These are phyloP conservation scores for Orchestes rusci DNA, from an alignment of 2,888 invertebrate genomes.

Conservation along the genomic window DNA sequence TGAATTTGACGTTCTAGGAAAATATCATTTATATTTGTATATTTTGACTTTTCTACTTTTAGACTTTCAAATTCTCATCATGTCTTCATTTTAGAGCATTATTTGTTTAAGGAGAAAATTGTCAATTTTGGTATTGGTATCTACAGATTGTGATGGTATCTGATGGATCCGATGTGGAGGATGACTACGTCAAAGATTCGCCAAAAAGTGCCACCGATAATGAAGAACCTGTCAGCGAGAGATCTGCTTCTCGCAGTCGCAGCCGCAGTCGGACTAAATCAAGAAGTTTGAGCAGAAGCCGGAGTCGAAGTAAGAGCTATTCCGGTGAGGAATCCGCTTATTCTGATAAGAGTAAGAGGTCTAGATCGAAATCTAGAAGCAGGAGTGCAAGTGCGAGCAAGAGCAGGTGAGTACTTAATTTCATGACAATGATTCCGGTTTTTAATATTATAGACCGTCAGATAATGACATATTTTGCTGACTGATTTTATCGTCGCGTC, in stretches of 20 bases:
- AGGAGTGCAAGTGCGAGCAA: constrained; percentile 42
- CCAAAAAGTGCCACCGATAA: constrained; percentile 17
- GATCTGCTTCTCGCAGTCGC: constrained; percentile 17
- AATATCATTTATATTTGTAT: no score
- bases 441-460: no score
- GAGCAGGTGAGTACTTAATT: constrained; percentile 26
- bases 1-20: no score
- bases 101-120: no score
- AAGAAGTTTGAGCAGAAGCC: constrained; percentile 23
- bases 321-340: constrained; percentile 37
- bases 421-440: constrained; percentile 5
- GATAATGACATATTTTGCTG: no score
- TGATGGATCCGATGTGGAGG: constrained; percentile 34
- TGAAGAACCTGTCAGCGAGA: constrained; percentile 16
- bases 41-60: no score
- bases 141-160: constrained; percentile 39
- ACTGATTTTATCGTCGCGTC: no score
- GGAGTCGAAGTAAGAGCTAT: constrained; percentile 23
- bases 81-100: no score
- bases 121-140: no score
- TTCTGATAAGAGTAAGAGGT: constrained; percentile 27
- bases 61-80: no score
- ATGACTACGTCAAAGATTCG: constrained; percentile 2
- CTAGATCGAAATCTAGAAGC: constrained; percentile 33
- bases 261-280: constrained; percentile 23